These are phyloP conservation scores for Drosophila eugracilis DNA, from an alignment of 1,140 invertebrate genomes.

Conservation along the genomic window DNA sequence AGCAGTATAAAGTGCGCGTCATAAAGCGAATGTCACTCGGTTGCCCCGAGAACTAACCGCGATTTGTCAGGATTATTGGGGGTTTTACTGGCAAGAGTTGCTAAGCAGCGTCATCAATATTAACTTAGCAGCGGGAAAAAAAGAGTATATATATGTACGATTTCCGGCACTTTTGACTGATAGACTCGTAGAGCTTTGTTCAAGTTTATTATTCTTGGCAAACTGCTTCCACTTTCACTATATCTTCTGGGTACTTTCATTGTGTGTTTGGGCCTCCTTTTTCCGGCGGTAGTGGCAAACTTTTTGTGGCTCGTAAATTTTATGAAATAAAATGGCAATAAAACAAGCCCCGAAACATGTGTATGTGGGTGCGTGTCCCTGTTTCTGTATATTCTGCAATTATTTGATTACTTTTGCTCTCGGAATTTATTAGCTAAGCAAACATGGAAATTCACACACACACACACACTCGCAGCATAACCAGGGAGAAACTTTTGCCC, in stretches of 20 bases:
- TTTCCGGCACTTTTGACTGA: constrained; percentile 53
- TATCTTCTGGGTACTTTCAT: constrained; percentile 27
- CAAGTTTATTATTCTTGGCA: constrained; percentile 49
- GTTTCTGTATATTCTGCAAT: constrained; percentile 75
- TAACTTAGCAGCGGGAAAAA: constrained; percentile 18
- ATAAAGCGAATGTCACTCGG: constrained; percentile 25
- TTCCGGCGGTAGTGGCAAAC: constrained; percentile 44
- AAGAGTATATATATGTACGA: too few species aligned
- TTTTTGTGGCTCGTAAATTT: constrained; percentile 79
- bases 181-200: constrained; percentile 46
- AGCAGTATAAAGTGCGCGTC: constrained; percentile 34
- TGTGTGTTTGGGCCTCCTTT: constrained; percentile 13
- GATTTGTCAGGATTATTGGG: constrained; percentile 51
- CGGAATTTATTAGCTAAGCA: constrained; percentile 78
- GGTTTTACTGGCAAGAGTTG: background rate
- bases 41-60: constrained; percentile 10
- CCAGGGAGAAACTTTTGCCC: constrained; percentile 33
- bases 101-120: constrained; percentile 49
- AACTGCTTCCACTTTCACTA: constrained; percentile 35
- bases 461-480: background rate
- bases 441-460: constrained; percentile 63
- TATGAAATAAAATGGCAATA: constrained; percentile 82
- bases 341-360: constrained; percentile 66
- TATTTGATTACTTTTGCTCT: constrained; percentile 79
- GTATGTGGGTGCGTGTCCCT: constrained; percentile 17